Base-by-base conservation (phyloP, 2,888 invertebrate species). In the Congeria kusceri region DNA sequence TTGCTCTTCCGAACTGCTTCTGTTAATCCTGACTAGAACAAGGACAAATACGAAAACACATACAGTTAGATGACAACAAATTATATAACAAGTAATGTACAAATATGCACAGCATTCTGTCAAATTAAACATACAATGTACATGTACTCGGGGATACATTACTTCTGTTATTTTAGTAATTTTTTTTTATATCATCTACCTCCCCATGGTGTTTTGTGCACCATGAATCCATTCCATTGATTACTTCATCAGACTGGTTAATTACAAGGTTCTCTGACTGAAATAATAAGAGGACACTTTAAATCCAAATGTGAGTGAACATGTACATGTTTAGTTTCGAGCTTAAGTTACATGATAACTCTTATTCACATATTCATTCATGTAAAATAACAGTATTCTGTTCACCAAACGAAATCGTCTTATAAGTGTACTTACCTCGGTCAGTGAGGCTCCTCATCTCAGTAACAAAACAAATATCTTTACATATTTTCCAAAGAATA, bases 161-260 rank as follows among this genome's bases (percentile, higher is more conserved):
- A n/a, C n/a, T n/a, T n/a, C n/a, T n/a, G n/a, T n/a, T n/a, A n/a
- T n/a, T n/a, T n/a, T n/a, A n/a, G n/a, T n/a, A n/a, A n/a, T n/a
- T 15, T 4, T 39, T 39, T 39, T 39, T 39, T 15, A 11, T 53
- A 11, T 25, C 11, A n/a, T 27, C 13, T 65, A 97, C 97, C 94
- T 96, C 95, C 82, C 94, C 95, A 94, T 98, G 98, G 85, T 96
- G 96, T 66, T 95, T 94, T 29, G 94, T 94, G 92, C 97, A 97
- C 99, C 99, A 99, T 5, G 95, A 95, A 90, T 95, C 92, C 99
- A 99, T 99, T 59, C 94, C 94, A 59, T 95, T 94, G 74, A 99
- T 94, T 39, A 97, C 94, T 32, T 95, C 93, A 80, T 96, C 95
- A 0, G 96, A 94, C 67, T 98, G 97, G 89, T 97, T 95, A 84